Percentiles rank a stretch among this genome's conserved stretches.
phyloP scores from a whole-genome alignment of 2,888 invertebrate genomes.

The Apocheima hispidaria region DNA sequence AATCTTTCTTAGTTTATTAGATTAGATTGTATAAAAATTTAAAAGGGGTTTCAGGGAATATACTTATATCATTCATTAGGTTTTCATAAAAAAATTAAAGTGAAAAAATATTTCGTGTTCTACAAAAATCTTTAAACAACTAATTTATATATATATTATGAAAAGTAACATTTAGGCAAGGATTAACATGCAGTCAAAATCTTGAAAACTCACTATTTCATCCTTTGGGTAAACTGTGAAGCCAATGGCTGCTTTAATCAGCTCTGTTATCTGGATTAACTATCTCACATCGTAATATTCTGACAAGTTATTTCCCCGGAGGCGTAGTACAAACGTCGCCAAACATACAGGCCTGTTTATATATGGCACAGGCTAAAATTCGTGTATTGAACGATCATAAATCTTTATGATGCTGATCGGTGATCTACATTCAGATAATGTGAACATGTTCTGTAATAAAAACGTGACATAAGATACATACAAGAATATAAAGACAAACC shows the following conservation, averaged over 20 bases:
- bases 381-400: not conserved
- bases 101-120: too few species aligned
- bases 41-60: too few species aligned
- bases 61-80: too few species aligned
- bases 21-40: too few species aligned
- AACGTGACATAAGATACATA: too few species aligned
- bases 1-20: too few species aligned
- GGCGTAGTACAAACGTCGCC: constrained; percentile 48
- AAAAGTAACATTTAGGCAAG: too few species aligned
- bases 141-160: too few species aligned
- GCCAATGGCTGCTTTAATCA: constrained; percentile 38
- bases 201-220: constrained; percentile 16
- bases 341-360: constrained; percentile 46
- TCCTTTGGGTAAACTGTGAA: constrained; percentile 30
- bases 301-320: constrained; percentile 66
- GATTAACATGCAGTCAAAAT: too few species aligned
- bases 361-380: constrained; percentile 14
- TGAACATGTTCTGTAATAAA: too few species aligned
- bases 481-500: not conserved
- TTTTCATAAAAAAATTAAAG: too few species aligned
- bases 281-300: constrained; percentile 51
- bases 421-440: not conserved
- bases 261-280: constrained; percentile 47
- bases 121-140: too few species aligned
- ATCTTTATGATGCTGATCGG: not conserved